Conservation (phyloP, 2,797 vertebrate genomes). For the Coregonus sp. region DNA sequence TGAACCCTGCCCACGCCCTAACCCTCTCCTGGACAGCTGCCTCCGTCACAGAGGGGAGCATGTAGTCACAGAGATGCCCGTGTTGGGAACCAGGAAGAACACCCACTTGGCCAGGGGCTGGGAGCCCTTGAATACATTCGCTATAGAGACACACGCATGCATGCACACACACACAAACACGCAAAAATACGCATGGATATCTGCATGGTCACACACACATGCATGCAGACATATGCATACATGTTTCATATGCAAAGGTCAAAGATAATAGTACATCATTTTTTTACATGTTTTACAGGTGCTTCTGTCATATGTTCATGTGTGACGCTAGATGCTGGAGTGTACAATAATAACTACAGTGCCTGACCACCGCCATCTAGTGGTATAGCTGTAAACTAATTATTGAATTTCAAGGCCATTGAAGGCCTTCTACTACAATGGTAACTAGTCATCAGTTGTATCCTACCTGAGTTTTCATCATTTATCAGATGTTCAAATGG, state of each 20-base stretch:
- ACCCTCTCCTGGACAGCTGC: not conserved
- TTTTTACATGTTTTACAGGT: too few species aligned
- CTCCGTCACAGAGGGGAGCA: not conserved
- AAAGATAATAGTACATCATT: too few species aligned
- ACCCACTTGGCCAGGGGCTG: not conserved
- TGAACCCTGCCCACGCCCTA: not conserved
- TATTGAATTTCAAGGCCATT: not conserved
- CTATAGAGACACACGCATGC: not conserved
- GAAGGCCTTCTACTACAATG: not conserved
- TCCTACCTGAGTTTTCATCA: not conserved
- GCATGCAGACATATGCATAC: not conserved
- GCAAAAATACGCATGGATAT: not conserved
- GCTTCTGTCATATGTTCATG: too few species aligned
- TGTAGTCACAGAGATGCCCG: not conserved
- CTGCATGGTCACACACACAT: not conserved
- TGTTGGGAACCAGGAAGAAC: not conserved
- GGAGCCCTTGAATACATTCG: not conserved
- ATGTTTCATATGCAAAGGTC: too few species aligned
- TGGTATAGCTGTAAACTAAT: not conserved
- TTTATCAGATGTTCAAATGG: too few species aligned
- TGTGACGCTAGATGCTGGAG: not conserved
- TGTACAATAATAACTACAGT: not conserved
- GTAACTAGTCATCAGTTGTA: not conserved
- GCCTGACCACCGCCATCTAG: constrained; percentile 13
- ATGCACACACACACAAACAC: not conserved